Conservation (phyloP, 2,888 invertebrate genomes). For the Xanthorhoe designata region DNA sequence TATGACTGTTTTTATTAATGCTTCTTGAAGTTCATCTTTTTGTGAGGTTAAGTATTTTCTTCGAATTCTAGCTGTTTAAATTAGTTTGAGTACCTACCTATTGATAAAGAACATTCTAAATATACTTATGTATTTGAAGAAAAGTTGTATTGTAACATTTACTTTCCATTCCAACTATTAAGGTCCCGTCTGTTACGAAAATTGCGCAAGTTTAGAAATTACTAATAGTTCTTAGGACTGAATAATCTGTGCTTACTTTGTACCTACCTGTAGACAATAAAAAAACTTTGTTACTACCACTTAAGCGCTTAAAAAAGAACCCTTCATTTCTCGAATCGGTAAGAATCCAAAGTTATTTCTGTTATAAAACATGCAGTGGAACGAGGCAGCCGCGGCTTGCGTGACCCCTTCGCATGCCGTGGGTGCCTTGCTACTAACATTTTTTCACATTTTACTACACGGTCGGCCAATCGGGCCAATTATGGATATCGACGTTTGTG, state of each 20-base stretch:
- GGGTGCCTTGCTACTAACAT: slow-evolving; percentile 54
- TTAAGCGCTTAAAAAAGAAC: slow-evolving; percentile 24
- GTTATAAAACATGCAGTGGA: slow-evolving; percentile 49
- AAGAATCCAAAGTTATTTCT: slow-evolving; percentile 59
- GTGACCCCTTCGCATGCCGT: slow-evolving; percentile 63
- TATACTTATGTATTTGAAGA: no score
- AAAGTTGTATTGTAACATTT: no score
- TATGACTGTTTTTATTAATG: not conserved
- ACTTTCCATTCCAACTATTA: no score
- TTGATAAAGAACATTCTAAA: no score
- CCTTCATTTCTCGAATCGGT: slow-evolving; percentile 33
- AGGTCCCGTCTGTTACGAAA: no score
- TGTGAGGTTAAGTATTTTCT: no score
- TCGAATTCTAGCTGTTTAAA: no score
- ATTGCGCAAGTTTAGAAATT: no score
- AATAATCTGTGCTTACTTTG: not conserved
- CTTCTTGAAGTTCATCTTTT: no score
- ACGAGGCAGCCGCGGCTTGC: slow-evolving; percentile 63
- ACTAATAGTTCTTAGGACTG: no score
- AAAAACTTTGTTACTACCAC: slow-evolving; percentile 4
- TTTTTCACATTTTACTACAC: slow-evolving; percentile 62
- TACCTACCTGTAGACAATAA: not conserved
- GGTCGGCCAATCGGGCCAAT: slow-evolving; percentile 53
- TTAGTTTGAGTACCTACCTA: no score
- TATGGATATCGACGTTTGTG: slow-evolving; percentile 63